Base-by-base conservation (phyloP, 2,888 invertebrate species). In the Cryptocephalus moraei region DNA sequence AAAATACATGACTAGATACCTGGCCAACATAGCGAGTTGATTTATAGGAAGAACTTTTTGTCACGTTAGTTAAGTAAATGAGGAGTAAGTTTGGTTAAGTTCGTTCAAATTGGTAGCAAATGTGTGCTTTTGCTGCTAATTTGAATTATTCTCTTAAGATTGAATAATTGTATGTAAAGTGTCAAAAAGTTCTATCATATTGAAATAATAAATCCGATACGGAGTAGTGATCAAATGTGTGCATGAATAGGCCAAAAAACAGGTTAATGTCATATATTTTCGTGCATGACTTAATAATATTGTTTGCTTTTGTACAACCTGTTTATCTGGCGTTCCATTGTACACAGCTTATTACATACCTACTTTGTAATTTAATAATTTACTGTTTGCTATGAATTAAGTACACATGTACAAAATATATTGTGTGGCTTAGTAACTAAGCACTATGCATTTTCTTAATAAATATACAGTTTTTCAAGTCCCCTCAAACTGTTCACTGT, bases 301-400 rank as follows among this genome's bases (percentile, higher is more conserved):
- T 40, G 31, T 40, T 40, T 40, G 10, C 40, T 22, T 22, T 22
- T 22, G 22, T 22, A 22, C 22, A 22, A 10, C 54, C 56, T 57
- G 56, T 59, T 55, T 50, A 49, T 53, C 55, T 53, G 56, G 53
- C 56, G 52, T 58, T 57, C 66, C 67, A 63, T 65, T 66, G 66
- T 66, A 68, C 69, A 69, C 69, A 70, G 64, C 66, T 67, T 64
- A 67, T 62, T 66, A 67, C 57, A 61, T 67, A 67, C 59, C 59
- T 66, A 64, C 55, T 58, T 62, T 60, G 56, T 50, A 53, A 55
- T 49, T 43, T 55, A 62, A 62, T 65, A 65, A 56, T 61, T 60
- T 55, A 22, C 22, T 22, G 22, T 22, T 22, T 22, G 22, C 22
- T 52, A 45, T 53, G 56, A 47, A 55, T 57, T 56, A 62, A 63